phyloP scores from a whole-genome alignment of 64 coral and sea anemone genomes.

The Porites australiensis region DNA sequence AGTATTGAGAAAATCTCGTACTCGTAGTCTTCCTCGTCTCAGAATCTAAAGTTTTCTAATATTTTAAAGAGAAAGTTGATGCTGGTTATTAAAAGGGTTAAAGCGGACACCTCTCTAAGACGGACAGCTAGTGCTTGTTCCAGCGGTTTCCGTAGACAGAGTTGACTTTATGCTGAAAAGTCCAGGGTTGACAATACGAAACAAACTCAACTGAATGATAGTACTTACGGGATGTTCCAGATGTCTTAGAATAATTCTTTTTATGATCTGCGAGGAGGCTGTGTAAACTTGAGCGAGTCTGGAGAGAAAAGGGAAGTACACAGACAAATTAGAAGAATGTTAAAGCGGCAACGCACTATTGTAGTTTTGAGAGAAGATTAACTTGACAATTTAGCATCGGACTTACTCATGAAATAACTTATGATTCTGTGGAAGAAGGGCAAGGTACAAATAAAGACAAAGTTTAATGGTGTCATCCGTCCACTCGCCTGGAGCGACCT shows the following conservation, averaged over 20 bases:
- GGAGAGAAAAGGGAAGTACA: neutral
- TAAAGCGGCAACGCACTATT: too few species aligned
- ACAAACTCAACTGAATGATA: neutral
- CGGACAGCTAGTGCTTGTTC: too few species aligned
- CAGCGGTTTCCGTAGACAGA: too few species aligned
- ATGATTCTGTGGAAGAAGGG: slow-evolving; percentile 94
- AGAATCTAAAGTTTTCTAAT: too few species aligned
- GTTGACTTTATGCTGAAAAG: too few species aligned
- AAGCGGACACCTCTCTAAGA: too few species aligned
- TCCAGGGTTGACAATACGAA: neutral
- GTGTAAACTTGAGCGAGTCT: slow-evolving; percentile 98
- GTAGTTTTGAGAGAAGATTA: neutral
- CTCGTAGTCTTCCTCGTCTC: too few species aligned
- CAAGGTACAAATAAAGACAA: slow-evolving; percentile 95
- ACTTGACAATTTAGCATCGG: neutral
- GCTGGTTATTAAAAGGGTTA: too few species aligned
- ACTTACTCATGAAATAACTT: slow-evolving; percentile 97
- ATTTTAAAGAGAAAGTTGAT: too few species aligned
- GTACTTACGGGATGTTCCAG: slow-evolving; percentile 95
- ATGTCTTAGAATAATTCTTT: slow-evolving; percentile 96
- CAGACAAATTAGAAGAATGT: neutral
- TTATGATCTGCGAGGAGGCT: slow-evolving; percentile 93
- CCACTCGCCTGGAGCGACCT: slow-evolving; percentile 78
- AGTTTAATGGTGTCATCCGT: slow-evolving; percentile 96
- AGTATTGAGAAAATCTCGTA: too few species aligned